A percentile compares a stretch with the other conserved stretches of the same genome.
Conservation (phyloP, 2,113 vertebrate genomes). For the Merops nubicus region DNA sequence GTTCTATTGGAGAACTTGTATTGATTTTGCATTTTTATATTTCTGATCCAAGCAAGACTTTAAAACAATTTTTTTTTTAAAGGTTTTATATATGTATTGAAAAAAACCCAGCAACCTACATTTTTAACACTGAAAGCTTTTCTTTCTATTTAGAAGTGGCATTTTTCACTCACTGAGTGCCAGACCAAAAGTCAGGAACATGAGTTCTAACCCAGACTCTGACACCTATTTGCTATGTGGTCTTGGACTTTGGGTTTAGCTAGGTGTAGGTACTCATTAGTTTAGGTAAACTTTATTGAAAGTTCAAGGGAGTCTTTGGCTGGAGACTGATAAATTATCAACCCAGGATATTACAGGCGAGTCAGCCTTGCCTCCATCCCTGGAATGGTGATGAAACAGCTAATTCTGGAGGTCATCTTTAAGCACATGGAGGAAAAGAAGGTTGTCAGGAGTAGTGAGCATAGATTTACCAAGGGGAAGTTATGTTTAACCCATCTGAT, state of each 20-base stretch:
- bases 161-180: background rate
- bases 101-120: background rate
- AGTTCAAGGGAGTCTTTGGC: background rate
- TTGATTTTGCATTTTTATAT: background rate
- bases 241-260: background rate
- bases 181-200: background rate
- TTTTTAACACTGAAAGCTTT: background rate
- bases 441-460: too few species aligned
- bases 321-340: background rate
- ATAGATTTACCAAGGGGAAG: too few species aligned
- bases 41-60: background rate
- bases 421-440: too few species aligned
- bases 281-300: background rate
- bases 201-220: background rate
- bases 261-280: background rate
- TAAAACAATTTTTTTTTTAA: background rate
- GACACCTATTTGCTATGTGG: background rate
- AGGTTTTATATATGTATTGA: background rate
- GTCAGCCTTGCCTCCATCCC: too few species aligned
- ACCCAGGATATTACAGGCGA: too few species aligned
- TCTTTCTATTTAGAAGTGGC: background rate
- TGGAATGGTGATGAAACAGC: too few species aligned
- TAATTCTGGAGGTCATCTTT: too few species aligned
- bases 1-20: background rate
- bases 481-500: too few species aligned